phyloP scores from a whole-genome alignment of 2,888 invertebrate genomes.

The Seladonia tumulorum region DNA sequence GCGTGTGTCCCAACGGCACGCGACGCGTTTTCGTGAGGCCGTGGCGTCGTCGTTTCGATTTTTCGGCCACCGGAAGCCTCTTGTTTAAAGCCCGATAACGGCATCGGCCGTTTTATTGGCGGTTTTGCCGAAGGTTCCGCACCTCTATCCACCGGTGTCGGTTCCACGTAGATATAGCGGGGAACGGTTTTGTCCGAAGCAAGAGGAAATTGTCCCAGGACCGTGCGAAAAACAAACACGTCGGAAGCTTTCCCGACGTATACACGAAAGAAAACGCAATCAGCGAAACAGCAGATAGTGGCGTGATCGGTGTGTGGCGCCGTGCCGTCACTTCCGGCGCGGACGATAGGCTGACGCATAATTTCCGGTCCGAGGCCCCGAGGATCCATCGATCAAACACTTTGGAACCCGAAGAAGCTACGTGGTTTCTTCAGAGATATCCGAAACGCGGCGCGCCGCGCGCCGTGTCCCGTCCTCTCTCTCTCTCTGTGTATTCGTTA shows the following conservation, averaged over 20 bases:
- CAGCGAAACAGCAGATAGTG: constrained; percentile 80
- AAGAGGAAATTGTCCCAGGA: constrained; percentile 54
- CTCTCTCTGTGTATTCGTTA: constrained; percentile 28
- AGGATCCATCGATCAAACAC: constrained; percentile 84
- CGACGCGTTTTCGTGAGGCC: constrained; percentile 70
- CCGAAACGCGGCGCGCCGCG: neutral
- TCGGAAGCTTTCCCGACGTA: constrained; percentile 55
- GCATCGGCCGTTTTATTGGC: neutral
- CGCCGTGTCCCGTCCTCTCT: constrained; percentile 20
- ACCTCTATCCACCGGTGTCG: neutral
- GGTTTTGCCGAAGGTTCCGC: constrained; percentile 19
- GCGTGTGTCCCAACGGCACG: constrained; percentile 74
- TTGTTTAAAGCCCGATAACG: constrained; percentile 19
- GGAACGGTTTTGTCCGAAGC: neutral
- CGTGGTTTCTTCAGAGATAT: constrained; percentile 61
- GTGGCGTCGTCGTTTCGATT: constrained; percentile 48
- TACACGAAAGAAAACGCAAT: constrained; percentile 74
- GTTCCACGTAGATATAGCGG: neutral
- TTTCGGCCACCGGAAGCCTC: constrained; percentile 47
- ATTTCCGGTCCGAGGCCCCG: constrained; percentile 81
- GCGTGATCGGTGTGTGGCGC: constrained; percentile 79
- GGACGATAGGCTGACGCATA: constrained; percentile 83
- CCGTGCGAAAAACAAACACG: constrained; percentile 69
- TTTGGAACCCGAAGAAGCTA: constrained; percentile 69
- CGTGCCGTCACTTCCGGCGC: constrained; percentile 80